phyloP scores from a whole-genome alignment of 2,888 invertebrate genomes.

The Lasioglossum leucozonium region DNA sequence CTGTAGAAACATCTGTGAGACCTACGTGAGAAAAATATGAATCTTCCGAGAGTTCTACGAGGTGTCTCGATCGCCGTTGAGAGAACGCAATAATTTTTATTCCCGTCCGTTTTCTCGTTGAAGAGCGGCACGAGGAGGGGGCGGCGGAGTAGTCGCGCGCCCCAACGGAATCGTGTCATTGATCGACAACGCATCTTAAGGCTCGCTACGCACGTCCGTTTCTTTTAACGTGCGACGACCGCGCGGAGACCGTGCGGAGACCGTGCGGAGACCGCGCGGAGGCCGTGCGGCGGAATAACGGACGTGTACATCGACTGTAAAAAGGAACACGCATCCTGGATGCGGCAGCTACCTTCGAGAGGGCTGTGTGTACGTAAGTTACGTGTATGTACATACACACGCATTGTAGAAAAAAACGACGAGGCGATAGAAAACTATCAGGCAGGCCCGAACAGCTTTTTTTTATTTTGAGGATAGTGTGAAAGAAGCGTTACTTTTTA shows the following conservation, averaged over 20 bases:
- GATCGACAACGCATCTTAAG: slow-evolving; percentile 19
- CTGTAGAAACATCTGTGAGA: slow-evolving; percentile 21
- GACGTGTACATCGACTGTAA: no score
- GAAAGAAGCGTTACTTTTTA: slow-evolving; percentile 39
- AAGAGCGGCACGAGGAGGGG: background rate
- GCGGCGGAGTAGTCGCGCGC: no score
- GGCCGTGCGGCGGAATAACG: no score
- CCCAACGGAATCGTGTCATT: slow-evolving; percentile 3
- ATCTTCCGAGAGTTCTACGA: slow-evolving; percentile 29
- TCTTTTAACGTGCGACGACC: no score
- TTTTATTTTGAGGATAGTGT: slow-evolving; percentile 24
- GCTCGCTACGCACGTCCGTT: no score
- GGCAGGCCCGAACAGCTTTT: slow-evolving; percentile 52
- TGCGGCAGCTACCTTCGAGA: slow-evolving; percentile 32
- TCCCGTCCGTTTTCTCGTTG: background rate
- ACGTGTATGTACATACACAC: background rate
- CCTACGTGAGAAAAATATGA: slow-evolving; percentile 48
- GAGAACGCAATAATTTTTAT: background rate
- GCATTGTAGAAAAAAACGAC: slow-evolving; percentile 52
- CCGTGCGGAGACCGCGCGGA: no score
- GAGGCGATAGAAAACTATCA: slow-evolving; percentile 63
- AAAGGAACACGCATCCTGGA: slow-evolving; percentile 38
- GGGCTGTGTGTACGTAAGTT: background rate
- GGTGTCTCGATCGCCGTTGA: slow-evolving; percentile 23
- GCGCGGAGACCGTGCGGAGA: no score